Base-by-base conservation (phyloP, 2,113 vertebrate species). In the Lucifuga dentata region DNA sequence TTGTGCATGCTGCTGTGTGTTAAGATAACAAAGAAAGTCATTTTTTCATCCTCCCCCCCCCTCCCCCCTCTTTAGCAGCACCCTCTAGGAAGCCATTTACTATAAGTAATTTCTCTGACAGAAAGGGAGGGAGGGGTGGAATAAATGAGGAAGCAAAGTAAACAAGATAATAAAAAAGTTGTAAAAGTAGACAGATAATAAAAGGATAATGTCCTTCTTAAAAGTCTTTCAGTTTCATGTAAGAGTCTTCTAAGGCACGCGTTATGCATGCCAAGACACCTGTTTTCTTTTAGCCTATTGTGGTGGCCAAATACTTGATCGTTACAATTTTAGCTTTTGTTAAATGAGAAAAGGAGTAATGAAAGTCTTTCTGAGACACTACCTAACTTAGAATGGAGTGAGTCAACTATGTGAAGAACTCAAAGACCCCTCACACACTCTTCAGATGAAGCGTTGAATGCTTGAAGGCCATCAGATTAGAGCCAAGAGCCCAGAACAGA, bases 21-120 rank as follows among this genome's bases (percentile, higher is more conserved):
- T 82, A 87, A 81, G 80, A 87, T 84, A 88, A 87, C 84, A 80
- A 78, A 83, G 81, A 67, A 75, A 85, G 67, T 64, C 85, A 79
- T 61, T 78, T 70, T 63, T 64, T 74, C 64, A 62, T 44, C 68
- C 73, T 66, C 53, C 56, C 63, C 40, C 53, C 76, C 66, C 43
- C n/a, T n/a, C n/a, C n/a, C n/a, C n/a, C n/a, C n/a, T n/a, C n/a
- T n/a, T n/a, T n/a, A n/a, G 73, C 70, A 56, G 73, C 65, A 74
- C 20, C 59, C 46, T 68, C 66, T 49, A 50, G 67, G 46, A 78
- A 78, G 60, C 46, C 56, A 70, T 73, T 84, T 72, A 82, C 73
- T 70, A 74, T 86, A 60, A 68, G 70, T 84, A 73, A 84, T 78
- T 56, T 56, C 40, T 68, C 52, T 11, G 40, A 65, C 72, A 76